Percentiles rank a stretch among this genome's conserved stretches.
Evolutionary conservation across 2,113 vertebrate genomes (phyloP).

Genomic region (Saimiri boliviensis): DNA sequence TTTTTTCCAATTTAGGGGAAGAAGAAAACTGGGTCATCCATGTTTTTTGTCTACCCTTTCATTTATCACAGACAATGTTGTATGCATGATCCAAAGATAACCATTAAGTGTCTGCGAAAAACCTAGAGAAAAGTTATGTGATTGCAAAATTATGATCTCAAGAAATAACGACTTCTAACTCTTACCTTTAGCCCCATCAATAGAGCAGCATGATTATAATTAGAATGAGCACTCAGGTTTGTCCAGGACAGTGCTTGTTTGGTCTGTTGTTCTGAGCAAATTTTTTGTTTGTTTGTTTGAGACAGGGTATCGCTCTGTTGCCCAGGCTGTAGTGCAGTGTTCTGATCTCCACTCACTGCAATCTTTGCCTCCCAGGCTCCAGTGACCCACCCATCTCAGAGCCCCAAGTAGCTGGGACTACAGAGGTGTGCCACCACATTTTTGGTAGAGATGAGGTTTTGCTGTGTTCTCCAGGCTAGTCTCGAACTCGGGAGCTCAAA

Average conservation of each 20-base stretch:
- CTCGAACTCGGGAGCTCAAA: too few species aligned
- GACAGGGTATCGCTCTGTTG: too few species aligned
- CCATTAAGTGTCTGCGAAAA: neutral
- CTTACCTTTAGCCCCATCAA: neutral
- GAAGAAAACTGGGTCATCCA: neutral
- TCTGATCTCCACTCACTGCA: too few species aligned
- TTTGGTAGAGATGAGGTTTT: too few species aligned
- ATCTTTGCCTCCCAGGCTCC: too few species aligned
- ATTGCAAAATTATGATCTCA: neutral
- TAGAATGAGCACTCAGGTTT: neutral
- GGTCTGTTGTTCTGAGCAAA: neutral
- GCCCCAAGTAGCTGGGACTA: too few species aligned
- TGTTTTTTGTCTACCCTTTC: neutral
- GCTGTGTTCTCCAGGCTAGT: too few species aligned
- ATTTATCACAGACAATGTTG: neutral
- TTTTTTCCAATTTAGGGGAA: neutral
- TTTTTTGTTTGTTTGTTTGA: neutral
- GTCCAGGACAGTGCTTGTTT: neutral
- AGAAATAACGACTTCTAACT: slow-evolving; percentile 9
- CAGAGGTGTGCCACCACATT: too few species aligned
- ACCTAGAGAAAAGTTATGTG: neutral
- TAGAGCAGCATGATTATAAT: neutral
- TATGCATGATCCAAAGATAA: neutral
- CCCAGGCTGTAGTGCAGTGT: too few species aligned
- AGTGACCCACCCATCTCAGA: too few species aligned